These are phyloP conservation scores for Brevipalpus yothersi DNA, from an alignment of 1,140 invertebrate genomes.

Conservation along the genomic window DNA sequence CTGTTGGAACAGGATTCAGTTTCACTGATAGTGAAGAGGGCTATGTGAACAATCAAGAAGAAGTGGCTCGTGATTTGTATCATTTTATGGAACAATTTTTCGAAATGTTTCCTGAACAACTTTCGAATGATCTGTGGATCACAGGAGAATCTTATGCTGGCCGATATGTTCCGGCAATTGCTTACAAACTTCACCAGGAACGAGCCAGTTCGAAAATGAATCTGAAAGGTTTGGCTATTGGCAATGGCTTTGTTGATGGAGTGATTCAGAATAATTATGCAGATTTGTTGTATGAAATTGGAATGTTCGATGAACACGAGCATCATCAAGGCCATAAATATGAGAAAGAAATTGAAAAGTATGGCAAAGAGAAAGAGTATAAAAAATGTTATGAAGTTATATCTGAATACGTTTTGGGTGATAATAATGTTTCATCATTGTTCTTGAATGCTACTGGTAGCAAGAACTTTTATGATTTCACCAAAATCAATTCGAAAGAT, in stretches of 20 bases:
- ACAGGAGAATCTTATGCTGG: conserved; percentile 16
- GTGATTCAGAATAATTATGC: conserved; percentile 47
- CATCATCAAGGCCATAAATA: not conserved
- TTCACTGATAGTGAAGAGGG: conserved; percentile 10
- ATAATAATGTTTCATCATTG: conserved; percentile 20
- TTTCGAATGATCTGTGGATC: conserved; percentile 14
- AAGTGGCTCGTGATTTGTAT: conserved; percentile 12
- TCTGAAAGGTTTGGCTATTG: conserved; percentile 39
- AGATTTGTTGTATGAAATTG: conserved; percentile 52
- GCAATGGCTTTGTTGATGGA: conserved; percentile 59
- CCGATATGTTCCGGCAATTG: conserved; percentile 51
- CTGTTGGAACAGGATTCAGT: conserved; percentile 37
- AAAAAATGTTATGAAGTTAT: conserved; percentile 19
- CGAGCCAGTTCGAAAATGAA: conserved; percentile 16
- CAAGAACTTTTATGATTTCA: conserved; percentile 50
- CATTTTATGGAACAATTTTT: conserved; percentile 14
- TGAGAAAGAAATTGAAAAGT: not conserved
- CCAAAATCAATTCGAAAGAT: conserved; percentile 29
- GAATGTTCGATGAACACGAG: conserved; percentile 33
- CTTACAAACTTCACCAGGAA: conserved; percentile 42
- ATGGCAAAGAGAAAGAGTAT: not conserved
- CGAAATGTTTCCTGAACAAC: conserved; percentile 11
- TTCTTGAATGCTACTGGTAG: conserved; percentile 54
- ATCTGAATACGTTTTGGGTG: conserved; percentile 34
- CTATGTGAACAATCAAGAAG: conserved; percentile 11